A percentile compares a stretch with the other conserved stretches of the same genome.
phyloP scores from a whole-genome alignment of 1,140 invertebrate genomes.

The Eumeta japonica region DNA sequence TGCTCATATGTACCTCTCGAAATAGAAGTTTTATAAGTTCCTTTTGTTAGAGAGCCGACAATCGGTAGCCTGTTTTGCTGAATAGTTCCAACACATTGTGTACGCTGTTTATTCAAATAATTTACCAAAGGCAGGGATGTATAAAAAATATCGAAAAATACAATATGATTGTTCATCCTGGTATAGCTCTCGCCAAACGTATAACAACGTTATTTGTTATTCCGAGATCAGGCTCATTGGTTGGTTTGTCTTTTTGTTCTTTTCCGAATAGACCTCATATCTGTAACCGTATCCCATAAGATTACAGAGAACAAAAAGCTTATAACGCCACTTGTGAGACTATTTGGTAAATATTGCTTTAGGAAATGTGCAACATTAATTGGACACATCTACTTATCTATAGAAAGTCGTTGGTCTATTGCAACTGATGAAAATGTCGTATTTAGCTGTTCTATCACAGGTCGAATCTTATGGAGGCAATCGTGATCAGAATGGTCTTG shows the following conservation, averaged over 20 bases:
- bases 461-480: constrained; percentile 21
- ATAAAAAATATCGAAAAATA: constrained; percentile 31
- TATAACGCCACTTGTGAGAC: no score
- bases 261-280: no score
- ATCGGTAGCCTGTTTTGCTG: constrained; percentile 25
- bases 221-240: constrained; percentile 27
- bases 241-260: constrained; percentile 16
- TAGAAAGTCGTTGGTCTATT: no score
- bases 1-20: constrained; percentile 26
- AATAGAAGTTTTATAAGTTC: constrained; percentile 25
- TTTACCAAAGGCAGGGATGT: constrained; percentile 22
- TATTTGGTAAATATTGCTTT: no score
- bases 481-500: constrained; percentile 14
- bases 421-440: constrained; percentile 20
- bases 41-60: constrained; percentile 24
- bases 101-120: constrained; percentile 23
- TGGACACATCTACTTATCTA: no score
- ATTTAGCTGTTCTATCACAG: constrained; percentile 23
- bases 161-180: constrained; percentile 21
- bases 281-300: no score
- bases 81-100: constrained; percentile 22
- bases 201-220: constrained; percentile 20
- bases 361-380: no score
- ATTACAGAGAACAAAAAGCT: no score
- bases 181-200: constrained; percentile 18